Base-by-base conservation (phyloP, 2,113 vertebrate genomes). In the Xiphophorus maculatus region DNA sequence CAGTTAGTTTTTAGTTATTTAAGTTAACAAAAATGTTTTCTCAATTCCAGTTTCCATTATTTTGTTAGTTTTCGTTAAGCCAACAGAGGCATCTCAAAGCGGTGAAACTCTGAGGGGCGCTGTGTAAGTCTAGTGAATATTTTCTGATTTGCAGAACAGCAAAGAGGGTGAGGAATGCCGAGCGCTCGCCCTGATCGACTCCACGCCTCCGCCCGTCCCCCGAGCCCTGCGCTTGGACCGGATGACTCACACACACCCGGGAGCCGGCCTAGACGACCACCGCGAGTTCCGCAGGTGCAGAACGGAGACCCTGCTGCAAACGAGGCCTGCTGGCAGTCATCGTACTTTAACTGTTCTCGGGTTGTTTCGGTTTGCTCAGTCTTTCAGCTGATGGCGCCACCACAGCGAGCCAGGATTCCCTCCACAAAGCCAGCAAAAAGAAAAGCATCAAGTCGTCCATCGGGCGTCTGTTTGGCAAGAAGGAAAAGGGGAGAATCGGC, bases 401-500 rank as follows among this genome's bases (percentile, higher is more conserved):
- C 40, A 96, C 94, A 61, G 94, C 93, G 25, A 94, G 96, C 83
- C 96, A 96, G 91, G 97, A 98, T 83, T 96, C 96, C 37, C 94
- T 98, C 70, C 96, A 97, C 92, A 98, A 98, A 91, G 94, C 95
- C 86, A 96, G 96, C 86, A 98, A 97, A 94, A 98, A 97, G 95
- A 98, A 98, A 90, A 97, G 96, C 91, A 98, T 98, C 84, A 98
- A 98, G 92, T 98, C 97, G 22, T 98, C 97, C 76, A 97, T 97
- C 25, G 96, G 96, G 5, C 95, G 97, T 19, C 95, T 98, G 51
- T 98, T 98, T 80, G 97, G 97, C 81, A 98, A 98, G 91, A 98
- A 97, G 80, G 97, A 98, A 81, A 98, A 98, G 77, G 97, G 96
- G 7, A 93, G 97, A 32, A 93, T 97, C 76, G 96, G 96, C 14